A percentile compares a stretch with the other conserved stretches of the same genome.
These are phyloP conservation scores for Crocuta crocuta DNA, from an alignment of 2,113 vertebrate genomes.

Conservation along the genomic window DNA sequence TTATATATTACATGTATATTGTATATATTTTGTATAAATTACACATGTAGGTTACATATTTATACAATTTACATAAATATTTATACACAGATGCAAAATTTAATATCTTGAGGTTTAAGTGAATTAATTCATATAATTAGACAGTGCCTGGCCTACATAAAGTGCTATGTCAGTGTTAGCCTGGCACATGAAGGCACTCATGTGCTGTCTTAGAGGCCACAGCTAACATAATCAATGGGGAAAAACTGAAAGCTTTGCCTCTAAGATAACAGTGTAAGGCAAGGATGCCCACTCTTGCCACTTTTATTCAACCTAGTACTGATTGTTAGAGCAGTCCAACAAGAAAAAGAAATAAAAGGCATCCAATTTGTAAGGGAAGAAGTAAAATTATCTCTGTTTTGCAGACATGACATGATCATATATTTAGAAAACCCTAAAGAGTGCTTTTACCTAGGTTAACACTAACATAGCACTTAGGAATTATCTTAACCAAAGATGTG, in stretches of 20 bases:
- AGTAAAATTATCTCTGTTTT: background rate
- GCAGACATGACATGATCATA: background rate
- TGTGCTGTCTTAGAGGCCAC: background rate
- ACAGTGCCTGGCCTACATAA: background rate
- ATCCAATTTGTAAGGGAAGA: background rate
- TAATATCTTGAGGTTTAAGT: background rate
- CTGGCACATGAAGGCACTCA: background rate
- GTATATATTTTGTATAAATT: background rate
- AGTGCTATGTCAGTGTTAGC: background rate
- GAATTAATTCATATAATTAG: background rate
- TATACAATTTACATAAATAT: background rate
- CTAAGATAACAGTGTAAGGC: background rate
- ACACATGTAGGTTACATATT: background rate
- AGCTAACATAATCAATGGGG: background rate
- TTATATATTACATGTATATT: background rate
- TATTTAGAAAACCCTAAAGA: background rate
- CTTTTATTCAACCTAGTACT: background rate
- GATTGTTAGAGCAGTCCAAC: background rate
- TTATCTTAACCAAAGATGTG: background rate
- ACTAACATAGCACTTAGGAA: background rate
- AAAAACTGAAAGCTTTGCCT: background rate
- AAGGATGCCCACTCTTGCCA: background rate
- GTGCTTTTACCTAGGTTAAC: background rate
- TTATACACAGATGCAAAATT: background rate
- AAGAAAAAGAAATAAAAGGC: background rate